Percentiles rank a stretch among this genome's conserved stretches.
Conservation (phyloP, 2,888 invertebrate species). For the Anagyrus pseudococci region DNA sequence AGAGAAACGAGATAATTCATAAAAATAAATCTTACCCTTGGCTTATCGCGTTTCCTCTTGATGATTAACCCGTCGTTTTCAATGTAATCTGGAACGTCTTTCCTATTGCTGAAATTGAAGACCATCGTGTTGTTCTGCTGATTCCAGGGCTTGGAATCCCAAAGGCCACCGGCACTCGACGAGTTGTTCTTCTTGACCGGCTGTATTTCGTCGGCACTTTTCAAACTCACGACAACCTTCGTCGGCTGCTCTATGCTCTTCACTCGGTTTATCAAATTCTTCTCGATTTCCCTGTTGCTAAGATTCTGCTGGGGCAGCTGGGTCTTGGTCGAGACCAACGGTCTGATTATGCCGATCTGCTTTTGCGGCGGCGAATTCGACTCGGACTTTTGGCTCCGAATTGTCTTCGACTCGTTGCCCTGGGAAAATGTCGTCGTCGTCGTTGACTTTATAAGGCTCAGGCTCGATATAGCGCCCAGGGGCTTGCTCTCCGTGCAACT, state of each 20-base stretch:
- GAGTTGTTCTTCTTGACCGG: constrained; percentile 45
- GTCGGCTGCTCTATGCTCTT: constrained; percentile 66
- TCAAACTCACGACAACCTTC: constrained; percentile 62
- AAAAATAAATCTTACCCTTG: constrained; percentile 32
- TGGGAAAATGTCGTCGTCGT: constrained; percentile 47
- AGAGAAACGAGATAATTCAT: too few relatives aligned
- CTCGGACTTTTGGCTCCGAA: constrained; percentile 51
- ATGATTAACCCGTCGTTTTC: constrained; percentile 85
- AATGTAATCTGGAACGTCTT: constrained; percentile 89
- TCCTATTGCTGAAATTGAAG: constrained; percentile 85
- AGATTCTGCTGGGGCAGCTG: constrained; percentile 60
- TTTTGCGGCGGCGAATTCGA: constrained; percentile 56
- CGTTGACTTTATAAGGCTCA: constrained; percentile 50
- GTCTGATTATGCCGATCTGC: constrained; percentile 65
- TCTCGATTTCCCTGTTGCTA: constrained; percentile 71
- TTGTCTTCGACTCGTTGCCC: constrained; percentile 52
- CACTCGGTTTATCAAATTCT: constrained; percentile 73
- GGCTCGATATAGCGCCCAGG: constrained; percentile 53
- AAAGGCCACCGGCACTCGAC: constrained; percentile 51
- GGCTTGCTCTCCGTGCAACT: constrained; percentile 46
- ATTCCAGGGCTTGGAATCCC: constrained; percentile 63
- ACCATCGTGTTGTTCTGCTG: constrained; percentile 77
- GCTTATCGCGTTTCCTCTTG: constrained; percentile 68
- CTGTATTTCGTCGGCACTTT: constrained; percentile 58
- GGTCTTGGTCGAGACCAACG: constrained; percentile 61